These are phyloP conservation scores for Oreochromis tanganicae DNA, from an alignment of 2,113 vertebrate genomes.

Conservation along the genomic window DNA sequence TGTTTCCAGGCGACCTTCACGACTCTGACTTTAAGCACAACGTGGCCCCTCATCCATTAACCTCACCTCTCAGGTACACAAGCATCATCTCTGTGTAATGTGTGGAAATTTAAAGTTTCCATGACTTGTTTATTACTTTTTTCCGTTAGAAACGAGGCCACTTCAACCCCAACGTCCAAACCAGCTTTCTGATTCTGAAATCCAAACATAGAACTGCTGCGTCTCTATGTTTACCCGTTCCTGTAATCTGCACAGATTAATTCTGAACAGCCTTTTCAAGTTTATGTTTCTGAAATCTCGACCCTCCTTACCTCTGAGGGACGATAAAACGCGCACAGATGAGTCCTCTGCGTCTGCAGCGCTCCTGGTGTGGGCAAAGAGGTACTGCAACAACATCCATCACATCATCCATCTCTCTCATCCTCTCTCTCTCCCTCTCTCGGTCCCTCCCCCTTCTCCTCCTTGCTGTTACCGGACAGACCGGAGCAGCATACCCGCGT, in stretches of 20 bases:
- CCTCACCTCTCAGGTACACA: too few species aligned
- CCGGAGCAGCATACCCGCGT: conserved; percentile 34
- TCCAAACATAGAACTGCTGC: too few species aligned
- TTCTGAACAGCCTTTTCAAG: too few species aligned
- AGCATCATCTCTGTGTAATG: neutral
- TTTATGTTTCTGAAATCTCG: neutral
- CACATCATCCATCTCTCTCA: conserved; percentile 21
- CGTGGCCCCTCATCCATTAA: neutral
- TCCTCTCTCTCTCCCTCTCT: neutral
- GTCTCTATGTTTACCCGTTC: too few species aligned
- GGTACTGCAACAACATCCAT: conserved; percentile 39
- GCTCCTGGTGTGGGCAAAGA: neutral
- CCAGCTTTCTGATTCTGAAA: neutral
- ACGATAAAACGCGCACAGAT: neutral
- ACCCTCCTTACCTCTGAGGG: rapidly evolving
- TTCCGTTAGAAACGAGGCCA: neutral
- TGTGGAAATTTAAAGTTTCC: neutral
- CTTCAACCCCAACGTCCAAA: neutral
- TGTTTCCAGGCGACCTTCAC: rapidly evolving
- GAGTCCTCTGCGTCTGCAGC: neutral
- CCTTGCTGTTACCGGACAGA: neutral
- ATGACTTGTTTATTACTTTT: neutral
- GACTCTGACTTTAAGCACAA: neutral
- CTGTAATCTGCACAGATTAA: too few species aligned
- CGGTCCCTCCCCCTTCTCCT: neutral